phyloP scores from a whole-genome alignment of 2,888 invertebrate genomes.

The Tachina fera region DNA sequence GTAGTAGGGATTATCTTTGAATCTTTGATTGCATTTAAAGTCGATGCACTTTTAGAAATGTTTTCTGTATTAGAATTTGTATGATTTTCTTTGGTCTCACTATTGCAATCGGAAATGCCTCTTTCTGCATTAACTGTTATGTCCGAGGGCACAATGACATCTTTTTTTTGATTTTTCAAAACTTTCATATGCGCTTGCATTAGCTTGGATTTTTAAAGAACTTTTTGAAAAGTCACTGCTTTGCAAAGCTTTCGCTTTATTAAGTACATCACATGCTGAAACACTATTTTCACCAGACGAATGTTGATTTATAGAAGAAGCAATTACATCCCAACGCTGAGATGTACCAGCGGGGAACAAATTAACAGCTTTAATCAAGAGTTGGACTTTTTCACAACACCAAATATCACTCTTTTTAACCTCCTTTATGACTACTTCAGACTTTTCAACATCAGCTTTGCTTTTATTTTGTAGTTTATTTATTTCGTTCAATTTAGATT shows the following conservation, averaged over 20 bases:
- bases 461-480: slow-evolving; percentile 78
- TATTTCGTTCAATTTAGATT: slow-evolving; percentile 88
- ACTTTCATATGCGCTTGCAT: slow-evolving; percentile 95
- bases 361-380: slow-evolving; percentile 98
- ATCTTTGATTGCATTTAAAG: slow-evolving; percentile 42
- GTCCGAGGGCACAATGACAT: slow-evolving; percentile 85
- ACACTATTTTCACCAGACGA: slow-evolving; percentile 85
- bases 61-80: slow-evolving; percentile 55
- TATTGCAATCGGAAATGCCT: slow-evolving; percentile 75
- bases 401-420: slow-evolving; percentile 84
- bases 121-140: slow-evolving; percentile 87
- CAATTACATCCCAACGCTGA: slow-evolving; percentile 96
- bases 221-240: slow-evolving; percentile 93
- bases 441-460: slow-evolving; percentile 66
- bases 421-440: slow-evolving; percentile 82
- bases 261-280: slow-evolving; percentile 95
- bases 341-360: slow-evolving; percentile 98
- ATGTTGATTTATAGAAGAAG: slow-evolving; percentile 97
- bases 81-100: slow-evolving; percentile 63
- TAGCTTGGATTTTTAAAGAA: slow-evolving; percentile 92
- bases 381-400: slow-evolving; percentile 92
- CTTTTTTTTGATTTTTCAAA: slow-evolving; percentile 93
- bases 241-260: slow-evolving; percentile 97
- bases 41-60: slow-evolving; percentile 49
- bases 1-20: slow-evolving; percentile 55